Base-by-base conservation (phyloP, 2,888 invertebrate species). In the Philereme vetulata region DNA sequence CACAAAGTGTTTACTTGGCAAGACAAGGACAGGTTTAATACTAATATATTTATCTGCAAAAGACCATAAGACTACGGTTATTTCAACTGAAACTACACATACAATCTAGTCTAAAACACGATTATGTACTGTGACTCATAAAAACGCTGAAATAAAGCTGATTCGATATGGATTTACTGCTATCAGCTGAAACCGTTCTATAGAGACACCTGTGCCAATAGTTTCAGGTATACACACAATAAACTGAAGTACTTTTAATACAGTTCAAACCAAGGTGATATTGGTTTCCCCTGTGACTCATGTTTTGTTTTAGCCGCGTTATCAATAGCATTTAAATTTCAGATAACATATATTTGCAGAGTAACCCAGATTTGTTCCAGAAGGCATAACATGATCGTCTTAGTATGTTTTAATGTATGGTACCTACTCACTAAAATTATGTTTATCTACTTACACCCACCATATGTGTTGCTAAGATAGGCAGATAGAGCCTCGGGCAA, bases 401-500 rank as follows among this genome's bases (percentile, higher is more conserved):
- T 38, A 6, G 38, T 8, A 38, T 38, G 7, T 7, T 6, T 6
- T 38, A 21, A 21, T 38, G 6, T 8, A 6, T 4, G 10, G 10
- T 42, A 42, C 5, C 1, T 32, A 45, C 32, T 32, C 8, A 6
- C 45, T 45, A 45, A 45, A 32, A 45, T 4, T 45, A 6, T 11
- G 32, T 6, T 32, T 21, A 21, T 21, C 21, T 32, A 45, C 45
- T 44, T 9, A 40, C 42, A 42, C 42, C 42, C 42, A 42, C 42
- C n/a, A 10, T 5, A 10, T 10, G 42, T 42, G 5, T 45, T 45
- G 32, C 8, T 45, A 8, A 32, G 58, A 51, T 10, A 65, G 11
- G 46, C 58, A 56, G 58, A 48, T 38, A 4, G 47, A 49, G 60
- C 68, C 64, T 46, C 53, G 53, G 65, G 62, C 60, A 60, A 58